Evolutionary conservation across 2,113 vertebrate species (phyloP), one percentile per base, ranked within the genome.

Genomic region (Muntiacus reevesi): DNA sequence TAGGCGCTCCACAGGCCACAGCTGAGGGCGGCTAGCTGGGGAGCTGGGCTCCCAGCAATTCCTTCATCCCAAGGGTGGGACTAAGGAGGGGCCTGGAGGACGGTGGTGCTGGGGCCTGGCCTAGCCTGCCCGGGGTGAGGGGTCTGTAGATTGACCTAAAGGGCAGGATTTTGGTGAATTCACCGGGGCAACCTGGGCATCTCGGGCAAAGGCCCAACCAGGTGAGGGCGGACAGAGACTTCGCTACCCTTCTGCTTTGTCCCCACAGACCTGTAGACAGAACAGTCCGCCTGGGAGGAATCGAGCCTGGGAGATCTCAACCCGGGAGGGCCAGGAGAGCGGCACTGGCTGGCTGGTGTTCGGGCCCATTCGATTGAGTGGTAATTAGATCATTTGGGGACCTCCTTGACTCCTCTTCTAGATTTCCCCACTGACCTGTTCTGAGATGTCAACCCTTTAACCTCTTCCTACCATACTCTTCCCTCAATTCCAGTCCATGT

Each of bases 11-110:
- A 19, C 6, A 2, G 2, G 14, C 43, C 6, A 6, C 16, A 23
- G 30, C 12, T 59, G 3, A 4, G 2, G 5, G 6, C 0, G 0
- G 71, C 13, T 36, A 13, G 13, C 47, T 2, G 7, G 13, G 25
- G 16, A 54, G 50, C 74, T 15, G 0, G 81, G 59, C 10, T 3
- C 25, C 17, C 2, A 0, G 43, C 60, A 3, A 2, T 0, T 16
- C 12, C 0, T 17, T 17, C 19, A 3, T 6, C 30, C 8, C 3
- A 11, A 76, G 57, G 59, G 33, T 2, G 23, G 52, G 55, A 36
- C n/a, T 54, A 7, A 25, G 83, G 64, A n/a, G 33, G 76, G 36
- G 16, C 36, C 50, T 86, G 40, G 30, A 23, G 27, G 54, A n/a
- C 13, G 1, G 36, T 1, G 5, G 36, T 17, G 81, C 13, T 7